Conservation (phyloP, 2,888 invertebrate species). For the Tinea pellionella region DNA sequence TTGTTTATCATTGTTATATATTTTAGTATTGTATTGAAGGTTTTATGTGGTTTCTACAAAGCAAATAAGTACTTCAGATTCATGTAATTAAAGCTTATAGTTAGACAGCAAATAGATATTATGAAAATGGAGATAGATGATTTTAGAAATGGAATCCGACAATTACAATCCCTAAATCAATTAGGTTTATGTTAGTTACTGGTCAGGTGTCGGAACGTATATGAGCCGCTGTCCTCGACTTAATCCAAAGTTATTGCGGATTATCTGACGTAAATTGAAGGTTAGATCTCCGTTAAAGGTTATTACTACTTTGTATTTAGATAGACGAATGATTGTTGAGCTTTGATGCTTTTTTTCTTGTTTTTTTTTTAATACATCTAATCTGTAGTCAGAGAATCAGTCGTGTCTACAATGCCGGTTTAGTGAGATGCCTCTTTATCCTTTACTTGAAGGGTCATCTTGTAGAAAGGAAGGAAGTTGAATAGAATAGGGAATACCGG, state of each 20-base stretch:
- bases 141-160: not conserved
- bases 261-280: conserved; percentile 2
- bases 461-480: too few relatives aligned
- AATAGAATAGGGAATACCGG: too few relatives aligned
- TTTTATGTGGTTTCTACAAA: too few relatives aligned
- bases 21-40: too few relatives aligned
- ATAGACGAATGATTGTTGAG: too few relatives aligned
- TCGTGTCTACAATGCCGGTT: too few relatives aligned
- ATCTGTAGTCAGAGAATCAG: too few relatives aligned
- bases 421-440: too few relatives aligned
- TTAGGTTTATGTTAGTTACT: not conserved
- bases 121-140: not conserved
- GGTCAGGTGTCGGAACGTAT: not conserved
- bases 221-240: not conserved
- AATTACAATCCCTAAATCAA: conserved; percentile 1
- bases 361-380: too few relatives aligned
- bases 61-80: not conserved
- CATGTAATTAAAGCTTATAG: not conserved
- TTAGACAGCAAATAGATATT: not conserved
- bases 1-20: too few relatives aligned
- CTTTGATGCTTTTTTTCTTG: too few relatives aligned
- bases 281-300: not conserved
- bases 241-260: conserved; percentile 4
- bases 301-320: not conserved
- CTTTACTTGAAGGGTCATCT: too few relatives aligned